Percentiles rank a stretch among this genome's conserved stretches.
Evolutionary conservation across 2,113 vertebrate species (phyloP).

Genomic region (Pomatorhinus ruficollis): DNA sequence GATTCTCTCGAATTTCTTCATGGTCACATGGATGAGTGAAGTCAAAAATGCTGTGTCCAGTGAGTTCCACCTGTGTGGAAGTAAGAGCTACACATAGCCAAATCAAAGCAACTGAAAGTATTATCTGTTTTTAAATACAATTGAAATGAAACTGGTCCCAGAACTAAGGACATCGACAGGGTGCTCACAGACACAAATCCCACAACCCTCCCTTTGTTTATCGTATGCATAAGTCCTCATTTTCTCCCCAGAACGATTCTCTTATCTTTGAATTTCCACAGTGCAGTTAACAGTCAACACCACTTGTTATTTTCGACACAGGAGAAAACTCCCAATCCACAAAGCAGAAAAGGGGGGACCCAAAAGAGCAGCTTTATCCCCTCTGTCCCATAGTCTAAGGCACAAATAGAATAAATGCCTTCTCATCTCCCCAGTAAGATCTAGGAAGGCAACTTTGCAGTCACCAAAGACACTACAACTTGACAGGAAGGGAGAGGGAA

Average conservation of each 20-base stretch:
- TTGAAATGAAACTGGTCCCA: neutral
- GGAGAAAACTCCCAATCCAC: neutral
- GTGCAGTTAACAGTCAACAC: neutral
- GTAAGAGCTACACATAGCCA: neutral
- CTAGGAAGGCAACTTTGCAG: neutral
- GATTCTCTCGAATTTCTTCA: slow-evolving; percentile 89
- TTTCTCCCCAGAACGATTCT: neutral
- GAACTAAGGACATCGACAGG: neutral
- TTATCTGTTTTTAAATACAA: neutral
- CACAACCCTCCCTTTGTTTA: neutral
- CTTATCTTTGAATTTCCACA: neutral
- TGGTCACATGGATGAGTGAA: slow-evolving; percentile 96
- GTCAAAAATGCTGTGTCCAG: slow-evolving; percentile 95
- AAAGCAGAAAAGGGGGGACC: neutral
- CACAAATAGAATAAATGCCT: neutral
- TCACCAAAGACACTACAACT: neutral
- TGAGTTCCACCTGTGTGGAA: slow-evolving; percentile 87
- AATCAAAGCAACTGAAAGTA: neutral
- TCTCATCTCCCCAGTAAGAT: neutral
- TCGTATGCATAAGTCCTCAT: neutral
- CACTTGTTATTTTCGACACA: neutral
- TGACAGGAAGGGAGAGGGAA: neutral
- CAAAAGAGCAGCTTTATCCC: neutral
- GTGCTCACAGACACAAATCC: neutral
- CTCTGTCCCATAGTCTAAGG: neutral